Conservation (phyloP, 2,888 invertebrate species). For the Drosophila anceps region DNA sequence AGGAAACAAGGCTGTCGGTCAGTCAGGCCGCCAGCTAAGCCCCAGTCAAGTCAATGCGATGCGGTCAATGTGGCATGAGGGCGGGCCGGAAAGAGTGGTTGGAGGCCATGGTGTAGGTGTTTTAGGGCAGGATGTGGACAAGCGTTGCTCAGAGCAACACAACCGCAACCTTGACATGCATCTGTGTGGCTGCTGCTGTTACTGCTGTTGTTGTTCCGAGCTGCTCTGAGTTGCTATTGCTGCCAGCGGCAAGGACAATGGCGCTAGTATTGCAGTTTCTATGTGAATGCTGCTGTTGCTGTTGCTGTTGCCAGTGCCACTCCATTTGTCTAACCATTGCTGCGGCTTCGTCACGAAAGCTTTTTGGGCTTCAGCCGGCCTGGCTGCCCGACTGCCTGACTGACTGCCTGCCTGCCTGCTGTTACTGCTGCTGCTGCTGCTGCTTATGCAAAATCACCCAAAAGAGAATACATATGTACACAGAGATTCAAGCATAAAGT, state of each 20-base stretch:
- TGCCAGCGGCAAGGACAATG: slow-evolving; percentile 55
- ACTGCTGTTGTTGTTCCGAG: slow-evolving; percentile 21
- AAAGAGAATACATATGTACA: slow-evolving; percentile 11
- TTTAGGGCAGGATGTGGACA: slow-evolving; percentile 25
- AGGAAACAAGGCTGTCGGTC: slow-evolving; percentile 37
- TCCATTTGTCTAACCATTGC: slow-evolving; percentile 58
- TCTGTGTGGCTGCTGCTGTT: slow-evolving; percentile 63
- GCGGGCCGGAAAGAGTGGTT: too few species aligned
- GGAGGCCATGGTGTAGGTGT: slow-evolving; percentile 7
- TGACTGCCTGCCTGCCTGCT: slow-evolving; percentile 4
- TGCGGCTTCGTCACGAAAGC: slow-evolving; percentile 61
- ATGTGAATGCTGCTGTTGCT: slow-evolving; percentile 9
- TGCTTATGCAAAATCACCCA: slow-evolving; percentile 46
- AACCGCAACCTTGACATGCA: slow-evolving; percentile 78
- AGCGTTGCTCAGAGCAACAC: slow-evolving; percentile 44
- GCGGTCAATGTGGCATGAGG: slow-evolving; percentile 56
- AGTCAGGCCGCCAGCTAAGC: slow-evolving; percentile 26
- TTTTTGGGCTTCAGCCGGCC: slow-evolving; percentile 22
- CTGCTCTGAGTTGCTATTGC: slow-evolving; percentile 19
- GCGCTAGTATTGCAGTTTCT: slow-evolving; percentile 7
- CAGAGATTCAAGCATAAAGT: slow-evolving; percentile 34
- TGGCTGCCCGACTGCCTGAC: background rate
- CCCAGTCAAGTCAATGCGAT: slow-evolving; percentile 67
- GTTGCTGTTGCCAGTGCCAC: slow-evolving; percentile 36
- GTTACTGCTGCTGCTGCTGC: slow-evolving; percentile 10